Evolutionary conservation across 2,888 invertebrate genomes (phyloP).

Genomic region (Branchipolynoe longqiensis): DNA sequence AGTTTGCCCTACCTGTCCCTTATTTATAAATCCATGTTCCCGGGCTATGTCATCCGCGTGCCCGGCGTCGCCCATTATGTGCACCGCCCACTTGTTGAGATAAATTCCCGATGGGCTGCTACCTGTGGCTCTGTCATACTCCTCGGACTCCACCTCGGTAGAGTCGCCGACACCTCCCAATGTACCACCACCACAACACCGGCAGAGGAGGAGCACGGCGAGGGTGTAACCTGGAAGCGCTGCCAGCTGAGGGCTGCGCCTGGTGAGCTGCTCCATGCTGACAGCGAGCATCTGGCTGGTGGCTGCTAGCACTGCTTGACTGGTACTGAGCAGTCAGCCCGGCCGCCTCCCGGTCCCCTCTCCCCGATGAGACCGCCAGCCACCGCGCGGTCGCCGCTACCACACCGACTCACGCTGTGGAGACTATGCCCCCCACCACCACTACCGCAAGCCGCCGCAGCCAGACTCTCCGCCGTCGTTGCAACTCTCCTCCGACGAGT

Average conservation of each 20-base stretch:
- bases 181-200: neutral
- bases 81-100: constrained; percentile 77
- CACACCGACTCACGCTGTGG: neutral
- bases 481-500: constrained; percentile 67
- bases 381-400: neutral
- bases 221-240: neutral
- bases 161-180: neutral
- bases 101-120: constrained; percentile 32
- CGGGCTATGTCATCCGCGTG: constrained; percentile 74
- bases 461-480: too few relatives aligned
- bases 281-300: neutral
- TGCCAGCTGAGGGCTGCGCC: neutral
- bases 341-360: neutral
- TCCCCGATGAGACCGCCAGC: neutral
- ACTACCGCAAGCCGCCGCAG: too few relatives aligned
- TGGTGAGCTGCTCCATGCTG: neutral
- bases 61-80: constrained; percentile 75
- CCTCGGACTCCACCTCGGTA: neutral
- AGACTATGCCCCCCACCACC: constrained; percentile 69
- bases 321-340: constrained; percentile 14
- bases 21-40: constrained; percentile 75
- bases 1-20: constrained; percentile 59
- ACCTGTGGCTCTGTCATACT: too few relatives aligned
- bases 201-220: neutral
- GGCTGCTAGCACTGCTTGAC: constrained; percentile 11